phyloP scores from a whole-genome alignment of 2,113 vertebrate species.

The Ailuropoda melanoleuca region DNA sequence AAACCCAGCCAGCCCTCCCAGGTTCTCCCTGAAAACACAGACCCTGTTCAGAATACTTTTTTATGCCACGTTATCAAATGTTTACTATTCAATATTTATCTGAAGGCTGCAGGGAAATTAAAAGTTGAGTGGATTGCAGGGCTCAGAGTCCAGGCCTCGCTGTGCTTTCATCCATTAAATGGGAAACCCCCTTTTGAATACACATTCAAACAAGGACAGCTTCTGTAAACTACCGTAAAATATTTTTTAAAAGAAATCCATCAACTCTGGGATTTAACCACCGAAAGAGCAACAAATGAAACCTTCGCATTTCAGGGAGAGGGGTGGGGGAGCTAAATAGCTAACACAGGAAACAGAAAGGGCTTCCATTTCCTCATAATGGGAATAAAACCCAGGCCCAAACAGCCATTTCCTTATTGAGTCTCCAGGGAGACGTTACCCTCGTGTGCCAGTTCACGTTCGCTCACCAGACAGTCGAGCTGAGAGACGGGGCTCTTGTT shows the following conservation, averaged over 20 bases:
- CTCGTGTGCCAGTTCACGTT: constrained; percentile 50
- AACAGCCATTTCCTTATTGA: constrained; percentile 72
- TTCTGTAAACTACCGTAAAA: constrained; percentile 20
- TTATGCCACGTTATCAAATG: constrained; percentile 21
- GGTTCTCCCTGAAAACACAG: neutral
- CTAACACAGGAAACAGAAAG: constrained; percentile 75
- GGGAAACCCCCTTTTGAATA: neutral
- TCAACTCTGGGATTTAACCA: constrained; percentile 39
- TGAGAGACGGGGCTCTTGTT: constrained; percentile 94
- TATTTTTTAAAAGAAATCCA: constrained; percentile 5
- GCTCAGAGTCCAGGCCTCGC: neutral
- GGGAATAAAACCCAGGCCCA: constrained; percentile 69
- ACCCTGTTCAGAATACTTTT: constrained; percentile 12
- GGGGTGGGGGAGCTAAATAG: neutral
- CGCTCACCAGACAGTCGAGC: constrained; percentile 88
- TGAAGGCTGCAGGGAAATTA: constrained; percentile 44
- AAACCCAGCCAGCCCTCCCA: neutral
- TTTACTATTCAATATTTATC: constrained; percentile 59
- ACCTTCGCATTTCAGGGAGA: neutral
- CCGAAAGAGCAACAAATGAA: constrained; percentile 27
- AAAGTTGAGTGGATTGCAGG: neutral
- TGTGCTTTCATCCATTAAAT: neutral
- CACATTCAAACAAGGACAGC: neutral
- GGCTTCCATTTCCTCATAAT: constrained; percentile 69
- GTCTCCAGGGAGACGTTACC: constrained; percentile 71